Evolutionary conservation across 2,797 vertebrate genomes (phyloP), one percentile per base, ranked within the genome.

Genomic region (Poeciliopsis paucimaculata): DNA sequence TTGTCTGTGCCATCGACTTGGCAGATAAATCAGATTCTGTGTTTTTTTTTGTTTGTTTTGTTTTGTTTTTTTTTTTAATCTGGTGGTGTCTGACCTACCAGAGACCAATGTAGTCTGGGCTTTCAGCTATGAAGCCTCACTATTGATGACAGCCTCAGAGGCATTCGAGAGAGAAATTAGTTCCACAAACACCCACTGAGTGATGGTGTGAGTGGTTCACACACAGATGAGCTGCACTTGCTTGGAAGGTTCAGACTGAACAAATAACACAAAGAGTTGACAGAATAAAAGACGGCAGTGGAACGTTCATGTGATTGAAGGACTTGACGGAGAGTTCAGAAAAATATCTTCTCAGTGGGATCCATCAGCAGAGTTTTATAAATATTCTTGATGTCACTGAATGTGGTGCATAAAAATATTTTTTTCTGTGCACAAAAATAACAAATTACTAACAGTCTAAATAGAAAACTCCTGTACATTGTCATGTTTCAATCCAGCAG

Each of bases 1-100:
- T 55, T 26, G 23, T 55, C 20, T 23, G 20, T 55, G 9, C 23
- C 23, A 4, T 11, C 2, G 6, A n/a, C 53, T 55, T 55, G 53
- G 53, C 53, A 26, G 16, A 55, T 55, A 55, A n/a, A n/a, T 26
- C 26, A 11, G 11, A 55, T 55, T 55, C 3, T n/a, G 53, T 11
- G 31, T 45, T 16, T 47, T 15, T 47, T 47, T 47, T 46, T 46
- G 11, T 11, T 45, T 51, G 15, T 4, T 53, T n/a, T n/a, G n/a
- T n/a, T n/a, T n/a, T n/a, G n/a, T n/a, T n/a, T n/a, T n/a, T 11
- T n/a, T 55, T 26, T n/a, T n/a, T 55, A 4, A 1, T n/a, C 10
- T 93, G 85, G 94, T 84, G 81, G 73, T 72, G 84, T 83, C 71
- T 26, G 73, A 88, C 88, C 77, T 86, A 76, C 82, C 78, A 0